Base-by-base conservation (phyloP, 2,888 invertebrate species). In the Drosophila nr. perissopoda region DNA sequence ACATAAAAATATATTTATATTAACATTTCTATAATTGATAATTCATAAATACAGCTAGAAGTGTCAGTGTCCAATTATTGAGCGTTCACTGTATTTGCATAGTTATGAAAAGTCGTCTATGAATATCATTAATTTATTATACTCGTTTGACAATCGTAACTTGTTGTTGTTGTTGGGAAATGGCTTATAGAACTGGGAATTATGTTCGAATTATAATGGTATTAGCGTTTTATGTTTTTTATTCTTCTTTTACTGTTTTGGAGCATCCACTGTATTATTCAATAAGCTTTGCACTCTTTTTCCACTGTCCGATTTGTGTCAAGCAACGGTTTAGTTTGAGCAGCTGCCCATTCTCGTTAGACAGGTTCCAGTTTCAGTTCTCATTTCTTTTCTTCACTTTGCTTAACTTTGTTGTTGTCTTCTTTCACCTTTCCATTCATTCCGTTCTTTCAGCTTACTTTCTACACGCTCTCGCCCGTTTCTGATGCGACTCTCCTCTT, bases 271-370 rank as follows among this genome's bases (percentile, higher is more conserved):
- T 66, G 48, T 78, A 64, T 80, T 74, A 78, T 76, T 83, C 73
- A 77, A 67, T 73, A 68, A 70, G 63, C 64, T 79, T 38, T 62
- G 68, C 68, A 59, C 69, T 69, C 36, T 54, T 58, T 21, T 58
- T 66, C 62, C 64, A 71, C 65, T 76, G 82, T 69, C 78, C 76
- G 83, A 90, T 89, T 88, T 89, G 90, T 90, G 90, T 90, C 90
- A 88, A 80, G 61, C 81, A 90, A 90, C 90, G 89, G 90, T 90
- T 85, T 61, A 65, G 76, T 61, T 69, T 75, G 65, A 75, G 78
- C 69, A 71, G 68, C 31, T 76, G 80, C 61, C 75, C 75, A 75
- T 80, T 84, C 84, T 85, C 69, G 87, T 89, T 80, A 77, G 83
- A 87, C 89, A 57, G 83, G 74, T 80, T 71, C 72, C 72, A 66